Evolutionary conservation across 1,140 invertebrate genomes (phyloP).

Genomic region (Eciton burchellii): DNA sequence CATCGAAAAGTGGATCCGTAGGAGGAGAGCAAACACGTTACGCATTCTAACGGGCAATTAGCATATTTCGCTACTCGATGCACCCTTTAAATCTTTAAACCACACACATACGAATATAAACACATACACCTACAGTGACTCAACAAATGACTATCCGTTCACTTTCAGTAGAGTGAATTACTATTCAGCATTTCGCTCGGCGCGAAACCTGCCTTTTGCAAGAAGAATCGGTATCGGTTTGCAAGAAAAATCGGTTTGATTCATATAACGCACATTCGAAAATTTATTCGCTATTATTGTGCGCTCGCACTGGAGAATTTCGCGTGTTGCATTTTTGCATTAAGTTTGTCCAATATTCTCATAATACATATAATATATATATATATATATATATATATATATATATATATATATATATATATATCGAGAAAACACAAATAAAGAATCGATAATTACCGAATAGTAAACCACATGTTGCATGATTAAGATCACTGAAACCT

Average conservation of each 20-base stretch:
- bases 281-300: neutral
- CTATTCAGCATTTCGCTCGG: constrained; percentile 65
- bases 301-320: constrained; percentile 2
- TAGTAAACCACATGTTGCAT: constrained; percentile 19
- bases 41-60: neutral
- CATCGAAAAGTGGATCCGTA: neutral
- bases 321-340: constrained; percentile 25
- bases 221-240: constrained; percentile 73
- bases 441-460: neutral
- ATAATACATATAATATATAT: neutral
- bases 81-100: constrained; percentile 49
- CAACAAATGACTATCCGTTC: constrained; percentile 62
- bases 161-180: constrained; percentile 76
- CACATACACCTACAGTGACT: constrained; percentile 15
- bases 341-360: neutral
- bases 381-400: too few species aligned
- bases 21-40: constrained; percentile 8
- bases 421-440: too few species aligned
- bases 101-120: neutral
- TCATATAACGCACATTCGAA: neutral
- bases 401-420: too few species aligned
- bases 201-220: constrained; percentile 60
- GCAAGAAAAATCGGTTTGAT: constrained; percentile 59
- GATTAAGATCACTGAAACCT: constrained; percentile 7
- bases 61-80: constrained; percentile 47